A percentile compares a stretch with the other conserved stretches of the same genome.
phyloP scores from a whole-genome alignment of 2,888 invertebrate species.

The Uloborus plumipes region DNA sequence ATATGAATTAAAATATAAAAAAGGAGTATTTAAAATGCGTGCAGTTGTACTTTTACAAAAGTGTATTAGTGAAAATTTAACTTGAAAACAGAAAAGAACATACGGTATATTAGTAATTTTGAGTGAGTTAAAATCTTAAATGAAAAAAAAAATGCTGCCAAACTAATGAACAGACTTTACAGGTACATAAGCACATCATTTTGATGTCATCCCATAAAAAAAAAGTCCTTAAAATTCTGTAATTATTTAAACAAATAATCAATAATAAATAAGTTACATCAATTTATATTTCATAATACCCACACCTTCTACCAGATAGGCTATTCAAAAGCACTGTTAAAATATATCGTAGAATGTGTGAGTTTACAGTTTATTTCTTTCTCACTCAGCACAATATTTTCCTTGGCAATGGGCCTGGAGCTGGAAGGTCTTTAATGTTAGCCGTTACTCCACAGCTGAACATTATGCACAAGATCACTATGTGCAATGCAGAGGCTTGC shows the following conservation, averaged over 20 bases:
- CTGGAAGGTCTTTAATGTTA: slow-evolving; percentile 11
- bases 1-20: no score
- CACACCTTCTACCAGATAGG: slow-evolving; percentile 54
- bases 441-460: slow-evolving; percentile 18
- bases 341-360: slow-evolving; percentile 54
- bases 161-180: slow-evolving; percentile 61
- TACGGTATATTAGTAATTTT: slow-evolving; percentile 40
- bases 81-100: background rate
- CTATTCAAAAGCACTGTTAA: slow-evolving; percentile 40
- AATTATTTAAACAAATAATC: slow-evolving; percentile 49
- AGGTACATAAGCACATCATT: slow-evolving; percentile 60
- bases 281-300: slow-evolving; percentile 49
- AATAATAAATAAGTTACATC: slow-evolving; percentile 62
- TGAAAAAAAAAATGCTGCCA: slow-evolving; percentile 50
- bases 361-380: slow-evolving; percentile 21
- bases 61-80: no score
- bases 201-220: slow-evolving; percentile 50
- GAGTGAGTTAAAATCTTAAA: slow-evolving; percentile 5
- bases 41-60: no score
- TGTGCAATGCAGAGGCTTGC: slow-evolving; percentile 26
- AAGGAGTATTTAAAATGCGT: no score
- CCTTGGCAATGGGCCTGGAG: slow-evolving; percentile 6
- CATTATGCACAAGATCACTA: slow-evolving; percentile 19
- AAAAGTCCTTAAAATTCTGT: slow-evolving; percentile 52
- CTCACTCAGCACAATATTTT: slow-evolving; percentile 18